phyloP scores from a whole-genome alignment of 37 sponge, comb jelly and placozoan genomes.

The Theonella swinhoei region DNA sequence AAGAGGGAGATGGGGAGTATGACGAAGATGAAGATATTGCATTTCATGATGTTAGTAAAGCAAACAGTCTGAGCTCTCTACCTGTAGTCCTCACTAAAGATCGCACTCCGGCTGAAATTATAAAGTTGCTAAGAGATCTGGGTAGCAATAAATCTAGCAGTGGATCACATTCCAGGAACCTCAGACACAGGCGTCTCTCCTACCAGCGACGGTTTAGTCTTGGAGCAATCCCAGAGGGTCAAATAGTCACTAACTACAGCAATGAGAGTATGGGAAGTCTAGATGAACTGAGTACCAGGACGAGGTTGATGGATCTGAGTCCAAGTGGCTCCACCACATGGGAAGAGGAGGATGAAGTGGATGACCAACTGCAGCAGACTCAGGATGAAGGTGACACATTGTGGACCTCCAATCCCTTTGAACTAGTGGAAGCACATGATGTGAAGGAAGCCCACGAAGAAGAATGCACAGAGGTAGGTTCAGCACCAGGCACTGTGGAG shows the following conservation, averaged over 20 bases:
- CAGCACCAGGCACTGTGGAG: background rate
- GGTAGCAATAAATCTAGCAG: background rate
- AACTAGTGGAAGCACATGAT: background rate
- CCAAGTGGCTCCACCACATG: background rate
- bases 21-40: constrained; percentile 2
- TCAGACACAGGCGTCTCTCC: background rate
- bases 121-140: constrained; percentile 2
- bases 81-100: background rate
- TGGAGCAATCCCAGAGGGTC: constrained; percentile 75
- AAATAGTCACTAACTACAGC: constrained; percentile 51
- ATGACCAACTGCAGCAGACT: background rate
- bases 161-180: background rate
- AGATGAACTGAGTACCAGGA: background rate
- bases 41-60: constrained; percentile 50
- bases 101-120: background rate
- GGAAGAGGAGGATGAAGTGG: background rate
- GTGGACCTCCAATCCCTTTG: background rate
- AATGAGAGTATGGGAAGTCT: constrained; percentile 7
- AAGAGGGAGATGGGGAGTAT: background rate
- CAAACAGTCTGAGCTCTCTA: constrained; percentile 20
- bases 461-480: background rate
- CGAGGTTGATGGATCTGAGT: background rate
- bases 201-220: constrained; percentile 64
- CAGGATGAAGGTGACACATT: background rate
- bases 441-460: background rate